Base-by-base conservation (phyloP, 64 coral and sea anemone species). In the Platygyra sinensis region DNA sequence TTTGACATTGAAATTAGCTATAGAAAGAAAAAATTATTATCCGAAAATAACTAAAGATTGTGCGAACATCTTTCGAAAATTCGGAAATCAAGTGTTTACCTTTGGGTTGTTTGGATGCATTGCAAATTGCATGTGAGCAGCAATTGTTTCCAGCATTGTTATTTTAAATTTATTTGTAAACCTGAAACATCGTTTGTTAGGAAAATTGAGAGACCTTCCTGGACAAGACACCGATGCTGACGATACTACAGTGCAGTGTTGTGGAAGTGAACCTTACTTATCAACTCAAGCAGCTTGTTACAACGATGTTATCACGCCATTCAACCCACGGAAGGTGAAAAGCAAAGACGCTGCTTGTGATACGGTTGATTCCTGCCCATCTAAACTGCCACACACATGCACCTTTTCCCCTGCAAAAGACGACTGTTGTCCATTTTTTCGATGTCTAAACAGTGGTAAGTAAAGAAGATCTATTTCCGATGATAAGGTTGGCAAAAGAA, bases 201-300 rank as follows among this genome's bases (percentile, higher is more conserved):
- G 76, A 13, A 27, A 22, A 0, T 51, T 78, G 6, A 51, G 50
- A 10, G 42, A 30, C 22, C 76, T 78, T 38, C 76, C 76, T 78
- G 76, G 76, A 78, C 76, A 78, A 78, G 76, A 78, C 76, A 54
- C 76, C 4, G 76, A 78, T 78, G 76, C 76, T 57, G 39, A 78
- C 13, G 42, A 78, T 55, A 19, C 17, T n/a, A 78, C 76, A 9
- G 76, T 78, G 11, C 76, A 78, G 25, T 78, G 76, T 27, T 78
- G 76, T 55, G 76, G 76, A 8, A 55, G 24, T 78, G 50, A 52
- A 78, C 76, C 76, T 55, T 78, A 54, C 76, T 27, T 78, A 27
- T 25, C 76, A 55, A 78, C 76, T 24, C 42, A 78, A 0, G 76
- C 5, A 52, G 13, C 10, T 8, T 78, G 76, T 54, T 78, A 20